Evolutionary conservation across 2,797 vertebrate genomes (phyloP).

Genomic region (Sarcophilus harrisii): DNA sequence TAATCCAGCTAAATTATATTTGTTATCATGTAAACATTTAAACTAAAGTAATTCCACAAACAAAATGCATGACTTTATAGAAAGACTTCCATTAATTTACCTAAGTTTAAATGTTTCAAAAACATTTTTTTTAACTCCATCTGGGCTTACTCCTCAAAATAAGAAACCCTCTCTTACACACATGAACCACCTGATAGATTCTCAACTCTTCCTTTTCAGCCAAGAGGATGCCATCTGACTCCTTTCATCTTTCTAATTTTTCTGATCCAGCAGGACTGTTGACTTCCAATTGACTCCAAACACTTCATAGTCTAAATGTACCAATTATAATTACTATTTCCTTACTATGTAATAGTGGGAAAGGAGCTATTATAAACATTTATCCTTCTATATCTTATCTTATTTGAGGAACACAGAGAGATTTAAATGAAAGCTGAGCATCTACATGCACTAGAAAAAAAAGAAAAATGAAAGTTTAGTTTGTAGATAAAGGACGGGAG

Average conservation of each 20-base stretch:
- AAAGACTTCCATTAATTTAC: not conserved
- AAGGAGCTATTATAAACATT: not conserved
- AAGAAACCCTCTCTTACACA: not conserved
- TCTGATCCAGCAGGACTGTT: not conserved
- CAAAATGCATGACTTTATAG: not conserved
- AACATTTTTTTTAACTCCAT: not conserved
- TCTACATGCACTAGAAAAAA: not conserved
- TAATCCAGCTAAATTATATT: not conserved
- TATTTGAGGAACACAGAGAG: not conserved
- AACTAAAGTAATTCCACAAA: not conserved
- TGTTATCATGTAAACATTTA: not conserved
- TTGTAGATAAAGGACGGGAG: not conserved
- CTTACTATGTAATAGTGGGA: not conserved
- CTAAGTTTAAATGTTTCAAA: not conserved
- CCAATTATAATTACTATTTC: not conserved
- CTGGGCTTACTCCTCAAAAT: constrained; percentile 6
- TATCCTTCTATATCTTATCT: not conserved
- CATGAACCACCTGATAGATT: not conserved
- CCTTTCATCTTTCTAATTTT: not conserved
- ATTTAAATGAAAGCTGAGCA: too few relatives aligned
- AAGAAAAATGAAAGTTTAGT: not conserved
- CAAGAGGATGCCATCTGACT: not conserved
- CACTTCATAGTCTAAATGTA: not conserved
- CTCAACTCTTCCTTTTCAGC: not conserved
- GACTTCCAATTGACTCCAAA: not conserved